Conservation (phyloP, 2,113 vertebrate species). For the Corythornis vintsioides region DNA sequence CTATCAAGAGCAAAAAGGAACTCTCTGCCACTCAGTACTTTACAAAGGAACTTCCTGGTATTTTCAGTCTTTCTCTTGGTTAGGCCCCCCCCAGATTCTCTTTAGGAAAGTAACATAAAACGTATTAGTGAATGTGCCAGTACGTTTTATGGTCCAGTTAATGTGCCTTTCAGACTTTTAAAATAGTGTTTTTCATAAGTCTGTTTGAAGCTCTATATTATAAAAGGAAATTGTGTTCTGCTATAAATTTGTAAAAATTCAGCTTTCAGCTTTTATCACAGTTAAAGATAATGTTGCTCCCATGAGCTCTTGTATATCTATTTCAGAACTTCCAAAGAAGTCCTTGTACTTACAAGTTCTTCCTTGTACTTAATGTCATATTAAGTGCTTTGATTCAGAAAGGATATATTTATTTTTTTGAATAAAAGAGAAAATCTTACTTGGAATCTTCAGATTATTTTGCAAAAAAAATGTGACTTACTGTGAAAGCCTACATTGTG, state of each 20-base stretch:
- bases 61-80: slow-evolving; percentile 69
- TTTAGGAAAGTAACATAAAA: slow-evolving; percentile 72
- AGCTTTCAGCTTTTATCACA: slow-evolving; percentile 55
- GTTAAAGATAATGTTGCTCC: slow-evolving; percentile 44
- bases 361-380: slow-evolving; percentile 75
- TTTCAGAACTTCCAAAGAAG: slow-evolving; percentile 73
- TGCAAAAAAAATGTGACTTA: neutral
- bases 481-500: neutral
- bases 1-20: slow-evolving; percentile 56
- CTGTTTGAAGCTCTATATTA: slow-evolving; percentile 35
- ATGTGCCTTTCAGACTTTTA: slow-evolving; percentile 83
- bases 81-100: slow-evolving; percentile 50
- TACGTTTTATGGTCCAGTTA: slow-evolving; percentile 72
- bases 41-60: slow-evolving; percentile 33
- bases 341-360: slow-evolving; percentile 22
- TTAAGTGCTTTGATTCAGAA: slow-evolving; percentile 77
- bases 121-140: slow-evolving; percentile 66
- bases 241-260: slow-evolving; percentile 58
- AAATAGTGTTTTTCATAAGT: slow-evolving; percentile 58
- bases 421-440: slow-evolving; percentile 81
- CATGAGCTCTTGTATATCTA: slow-evolving; percentile 45
- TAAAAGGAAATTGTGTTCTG: slow-evolving; percentile 41
- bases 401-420: slow-evolving; percentile 86
- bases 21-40: slow-evolving; percentile 22
- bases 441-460: slow-evolving; percentile 55